Evolutionary conservation across 2,113 vertebrate species (phyloP).

Genomic region (Dromiciops gliroides): DNA sequence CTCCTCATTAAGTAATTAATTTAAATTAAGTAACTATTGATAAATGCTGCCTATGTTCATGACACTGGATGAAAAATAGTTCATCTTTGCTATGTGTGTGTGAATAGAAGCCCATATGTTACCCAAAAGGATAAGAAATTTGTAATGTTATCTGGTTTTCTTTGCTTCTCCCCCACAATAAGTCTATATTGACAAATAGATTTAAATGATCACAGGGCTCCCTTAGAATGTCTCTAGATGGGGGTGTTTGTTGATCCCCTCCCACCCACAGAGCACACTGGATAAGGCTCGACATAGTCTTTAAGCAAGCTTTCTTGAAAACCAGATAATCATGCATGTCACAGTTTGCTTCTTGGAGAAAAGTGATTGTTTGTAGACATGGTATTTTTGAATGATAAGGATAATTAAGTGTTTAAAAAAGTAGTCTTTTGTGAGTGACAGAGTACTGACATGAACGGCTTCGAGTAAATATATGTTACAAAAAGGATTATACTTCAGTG

Average conservation of each 20-base stretch:
- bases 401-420: background rate
- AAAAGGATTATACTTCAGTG: background rate
- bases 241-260: background rate
- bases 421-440: background rate
- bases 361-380: background rate
- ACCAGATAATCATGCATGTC: background rate
- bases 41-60: background rate
- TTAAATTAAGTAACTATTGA: background rate
- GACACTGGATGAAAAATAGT: background rate
- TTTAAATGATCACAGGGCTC: background rate
- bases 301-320: background rate
- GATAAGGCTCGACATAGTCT: background rate
- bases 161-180: background rate
- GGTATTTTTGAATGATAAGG: background rate
- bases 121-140: background rate
- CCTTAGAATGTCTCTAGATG: background rate
- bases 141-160: background rate
- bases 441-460: conserved; percentile 15
- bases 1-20: background rate
- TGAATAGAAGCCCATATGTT: background rate
- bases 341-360: background rate
- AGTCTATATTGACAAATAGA: background rate
- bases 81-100: background rate
- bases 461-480: conserved; percentile 5
- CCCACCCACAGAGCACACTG: background rate